Base-by-base conservation (phyloP, 2,113 vertebrate genomes). In the Protomyctophum bolini region DNA sequence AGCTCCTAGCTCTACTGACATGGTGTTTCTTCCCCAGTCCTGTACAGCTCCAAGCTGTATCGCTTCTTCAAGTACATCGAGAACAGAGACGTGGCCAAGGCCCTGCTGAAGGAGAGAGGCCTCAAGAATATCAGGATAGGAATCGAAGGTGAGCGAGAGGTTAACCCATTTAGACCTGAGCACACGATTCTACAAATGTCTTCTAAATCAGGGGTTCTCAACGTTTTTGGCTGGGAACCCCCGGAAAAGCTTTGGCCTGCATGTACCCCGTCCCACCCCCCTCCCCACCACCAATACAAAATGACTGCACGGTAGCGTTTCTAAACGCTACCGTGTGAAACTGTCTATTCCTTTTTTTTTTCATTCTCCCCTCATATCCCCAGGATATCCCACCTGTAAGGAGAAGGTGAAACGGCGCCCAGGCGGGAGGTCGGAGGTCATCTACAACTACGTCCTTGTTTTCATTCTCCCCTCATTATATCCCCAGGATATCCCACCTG, bases 21-120 rank as follows among this genome's bases (percentile, higher is more conserved):
- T 41, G 3, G 33, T 41, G 33, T 41, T 70, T 60, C 3, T 12
- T 63, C 47, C 60, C 3, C 92, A 97, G 97, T 99, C 91, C 98
- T 99, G 92, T 98, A 99, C 94, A 99, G 97, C 91, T 99, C 98
- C 1, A 99, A 99, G 87, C 92, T 99, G 62, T 99, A 99, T 63
- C 94, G 97, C 77, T 99, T 99, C 94, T 99, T 99, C 93, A 99
- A 99, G 85, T 99, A 99, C 88, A 99, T 99, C 49, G 98, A 99
- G 91, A 99, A 99, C 63, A 88, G 98, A 91, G 98, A 98, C 0
- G 98, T 99, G 65, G 98, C 98, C 88, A 99, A 99, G 71, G 96
- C 96, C 0, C 97, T 99, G 60, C 90, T 99, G 86, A 99, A 99
- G 89, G 98, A 99, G 74, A 83, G 98, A 62, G 98, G 98, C 56